Conservation (phyloP, 2,797 vertebrate species). For the Liparis tanakae region DNA sequence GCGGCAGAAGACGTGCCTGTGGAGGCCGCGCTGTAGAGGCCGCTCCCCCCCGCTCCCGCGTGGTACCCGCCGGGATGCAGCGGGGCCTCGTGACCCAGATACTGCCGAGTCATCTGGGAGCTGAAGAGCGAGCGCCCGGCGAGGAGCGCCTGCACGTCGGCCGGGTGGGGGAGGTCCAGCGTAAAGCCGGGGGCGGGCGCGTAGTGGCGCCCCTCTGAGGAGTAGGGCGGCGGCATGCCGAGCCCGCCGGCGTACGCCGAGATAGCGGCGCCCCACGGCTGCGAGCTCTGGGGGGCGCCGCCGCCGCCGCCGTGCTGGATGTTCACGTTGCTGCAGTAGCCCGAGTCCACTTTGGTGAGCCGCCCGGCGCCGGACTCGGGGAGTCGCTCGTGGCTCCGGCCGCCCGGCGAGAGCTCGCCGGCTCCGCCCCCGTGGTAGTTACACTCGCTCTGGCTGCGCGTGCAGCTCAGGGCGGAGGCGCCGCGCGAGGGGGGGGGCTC, state of each 20-base stretch:
- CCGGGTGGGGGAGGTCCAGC: constrained; percentile 67
- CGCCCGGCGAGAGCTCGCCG: constrained; percentile 32
- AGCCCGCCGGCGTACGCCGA: constrained; percentile 50
- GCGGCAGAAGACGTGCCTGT: constrained; percentile 52
- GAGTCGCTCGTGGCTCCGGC: constrained; percentile 44
- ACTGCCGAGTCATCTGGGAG: constrained; percentile 83
- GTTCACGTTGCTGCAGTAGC: constrained; percentile 82
- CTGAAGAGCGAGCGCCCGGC: constrained; percentile 73
- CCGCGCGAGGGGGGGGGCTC: constrained; percentile 33
- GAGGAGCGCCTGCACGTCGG: constrained; percentile 77
- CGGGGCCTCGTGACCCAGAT: constrained; percentile 74
- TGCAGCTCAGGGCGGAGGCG: constrained; percentile 60
- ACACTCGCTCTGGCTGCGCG: constrained; percentile 74
- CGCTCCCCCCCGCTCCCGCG: constrained; percentile 63
- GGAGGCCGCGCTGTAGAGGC: constrained; percentile 73
- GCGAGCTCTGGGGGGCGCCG: constrained; percentile 50
- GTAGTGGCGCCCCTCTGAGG: constrained; percentile 69
- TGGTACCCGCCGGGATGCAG: constrained; percentile 79
- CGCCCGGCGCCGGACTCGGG: constrained; percentile 55
- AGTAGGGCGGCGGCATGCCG: constrained; percentile 61
- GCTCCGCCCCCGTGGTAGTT: constrained; percentile 47
- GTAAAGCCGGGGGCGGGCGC: constrained; percentile 75
- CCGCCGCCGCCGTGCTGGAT: constrained; percentile 67
- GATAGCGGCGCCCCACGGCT: constrained; percentile 58
- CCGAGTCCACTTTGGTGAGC: constrained; percentile 78